Conservation (phyloP, 2,113 vertebrate genomes). For the Pipa parva region DNA sequence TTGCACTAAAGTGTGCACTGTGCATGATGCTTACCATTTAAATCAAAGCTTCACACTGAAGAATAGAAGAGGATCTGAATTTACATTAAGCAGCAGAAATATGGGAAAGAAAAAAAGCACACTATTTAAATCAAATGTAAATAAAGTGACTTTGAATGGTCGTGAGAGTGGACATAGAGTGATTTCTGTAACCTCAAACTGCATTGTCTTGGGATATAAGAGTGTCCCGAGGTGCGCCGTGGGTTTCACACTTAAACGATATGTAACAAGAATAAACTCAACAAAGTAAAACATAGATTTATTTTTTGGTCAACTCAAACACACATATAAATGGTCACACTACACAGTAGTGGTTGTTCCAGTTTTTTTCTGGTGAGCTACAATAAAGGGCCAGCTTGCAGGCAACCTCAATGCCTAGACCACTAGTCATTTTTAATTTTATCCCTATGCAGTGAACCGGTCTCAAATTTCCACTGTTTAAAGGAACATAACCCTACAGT, state of each 20-base stretch:
- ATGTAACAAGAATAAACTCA: no score
- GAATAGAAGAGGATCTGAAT: not conserved
- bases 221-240: not conserved
- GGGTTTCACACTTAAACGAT: no score
- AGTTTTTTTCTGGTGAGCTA: no score
- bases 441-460: no score
- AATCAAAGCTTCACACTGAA: not conserved
- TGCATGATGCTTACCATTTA: not conserved
- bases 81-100: not conserved
- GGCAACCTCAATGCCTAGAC: no score
- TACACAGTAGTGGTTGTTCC: not conserved
- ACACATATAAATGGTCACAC: not conserved
- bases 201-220: no score
- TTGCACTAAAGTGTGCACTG: no score
- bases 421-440: no score
- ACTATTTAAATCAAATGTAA: slow-evolving; percentile 1
- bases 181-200: not conserved
- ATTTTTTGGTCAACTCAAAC: not conserved
- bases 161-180: not conserved
- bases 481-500: no score
- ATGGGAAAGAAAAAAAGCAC: not conserved
- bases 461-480: no score
- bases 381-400: no score
- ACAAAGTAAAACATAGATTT: not conserved
- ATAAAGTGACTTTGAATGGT: slow-evolving; percentile 18